phyloP scores from a whole-genome alignment of 2,113 vertebrate species.

The Phaetusa simplex region DNA sequence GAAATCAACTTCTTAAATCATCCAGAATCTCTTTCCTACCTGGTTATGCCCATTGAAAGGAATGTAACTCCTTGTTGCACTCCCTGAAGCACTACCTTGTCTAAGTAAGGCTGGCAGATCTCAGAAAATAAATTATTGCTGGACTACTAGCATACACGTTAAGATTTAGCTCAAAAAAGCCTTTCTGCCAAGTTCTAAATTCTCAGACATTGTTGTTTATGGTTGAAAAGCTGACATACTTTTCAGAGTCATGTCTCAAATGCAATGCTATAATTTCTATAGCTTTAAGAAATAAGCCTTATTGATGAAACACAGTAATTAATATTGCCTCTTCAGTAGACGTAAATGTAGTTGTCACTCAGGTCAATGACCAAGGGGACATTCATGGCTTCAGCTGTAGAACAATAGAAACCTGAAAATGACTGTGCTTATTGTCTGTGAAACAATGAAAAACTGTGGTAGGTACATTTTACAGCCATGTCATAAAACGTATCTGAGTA shows the following conservation, averaged over 20 bases:
- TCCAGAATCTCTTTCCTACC: not conserved
- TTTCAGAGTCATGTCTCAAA: not conserved
- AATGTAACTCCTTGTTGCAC: not conserved
- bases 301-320: not conserved
- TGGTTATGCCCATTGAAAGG: not conserved
- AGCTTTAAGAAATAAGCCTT: not conserved
- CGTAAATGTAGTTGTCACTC: constrained; percentile 5
- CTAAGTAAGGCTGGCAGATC: not conserved
- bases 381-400: constrained; percentile 42
- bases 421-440: constrained; percentile 56
- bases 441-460: constrained; percentile 76
- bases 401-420: constrained; percentile 64
- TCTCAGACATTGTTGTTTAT: constrained; percentile 35
- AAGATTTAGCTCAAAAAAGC: constrained; percentile 1
- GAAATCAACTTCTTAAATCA: not conserved
- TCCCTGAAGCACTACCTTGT: not conserved
- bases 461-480: constrained; percentile 76
- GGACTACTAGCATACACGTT: not conserved
- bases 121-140: constrained; percentile 4
- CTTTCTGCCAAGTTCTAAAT: constrained; percentile 51
- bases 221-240: constrained; percentile 6
- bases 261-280: not conserved
- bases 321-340: not conserved
- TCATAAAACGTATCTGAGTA: constrained; percentile 79
- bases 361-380: not conserved